These are phyloP conservation scores for Glyphotaelius pellucidus DNA, from an alignment of 2,888 invertebrate genomes.

Conservation along the genomic window DNA sequence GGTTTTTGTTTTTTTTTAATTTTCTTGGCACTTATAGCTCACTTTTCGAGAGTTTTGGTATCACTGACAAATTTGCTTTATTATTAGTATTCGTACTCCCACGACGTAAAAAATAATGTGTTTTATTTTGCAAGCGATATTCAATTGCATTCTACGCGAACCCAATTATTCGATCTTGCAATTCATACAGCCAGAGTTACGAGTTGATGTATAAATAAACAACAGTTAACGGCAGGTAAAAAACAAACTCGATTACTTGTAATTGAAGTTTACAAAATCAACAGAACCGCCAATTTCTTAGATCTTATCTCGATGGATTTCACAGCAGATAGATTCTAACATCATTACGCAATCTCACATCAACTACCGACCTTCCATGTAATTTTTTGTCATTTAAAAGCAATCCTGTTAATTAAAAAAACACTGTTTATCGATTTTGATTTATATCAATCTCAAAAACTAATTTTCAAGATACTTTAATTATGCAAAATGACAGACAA, in stretches of 20 bases:
- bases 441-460: neutral
- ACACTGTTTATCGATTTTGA: neutral
- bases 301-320: neutral
- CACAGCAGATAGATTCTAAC: neutral
- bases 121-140: too few relatives aligned
- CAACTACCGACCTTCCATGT: neutral
- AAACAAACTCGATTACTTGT: neutral
- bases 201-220: neutral
- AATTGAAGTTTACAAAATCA: neutral
- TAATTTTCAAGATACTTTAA: neutral
- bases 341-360: neutral
- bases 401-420: neutral
- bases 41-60: too few relatives aligned
- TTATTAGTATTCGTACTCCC: too few relatives aligned
- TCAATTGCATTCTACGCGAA: neutral
- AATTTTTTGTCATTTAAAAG: neutral
- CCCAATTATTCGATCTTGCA: neutral
- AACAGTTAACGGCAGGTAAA: neutral
- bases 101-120: too few relatives aligned
- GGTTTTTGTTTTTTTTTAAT: too few relatives aligned
- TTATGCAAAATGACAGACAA: neutral
- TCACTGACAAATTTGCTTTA: neutral
- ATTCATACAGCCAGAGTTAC: neutral
- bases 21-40: too few relatives aligned
- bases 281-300: slow-evolving; percentile 12